phyloP scores from a whole-genome alignment of 2,797 vertebrate species.

The Gymnoscopelus microlampas region DNA sequence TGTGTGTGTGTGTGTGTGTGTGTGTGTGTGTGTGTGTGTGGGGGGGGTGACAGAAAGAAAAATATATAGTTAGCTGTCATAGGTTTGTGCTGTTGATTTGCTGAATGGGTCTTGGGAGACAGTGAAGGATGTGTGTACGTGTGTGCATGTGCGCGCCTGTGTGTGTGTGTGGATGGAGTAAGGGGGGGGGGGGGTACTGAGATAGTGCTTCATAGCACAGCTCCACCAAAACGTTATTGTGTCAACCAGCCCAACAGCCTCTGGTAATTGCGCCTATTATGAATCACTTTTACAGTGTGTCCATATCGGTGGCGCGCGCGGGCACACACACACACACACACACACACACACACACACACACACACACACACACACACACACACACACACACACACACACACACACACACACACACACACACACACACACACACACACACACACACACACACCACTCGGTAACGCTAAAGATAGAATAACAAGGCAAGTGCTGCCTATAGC shows the following conservation, averaged over 20 bases:
- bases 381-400: too few species aligned
- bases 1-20: conserved; percentile 17
- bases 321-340: not conserved
- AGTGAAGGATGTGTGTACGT: not conserved
- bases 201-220: conserved; percentile 44
- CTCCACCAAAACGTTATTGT: conserved; percentile 41
- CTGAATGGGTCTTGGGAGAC: conserved; percentile 38
- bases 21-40: not conserved
- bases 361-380: too few species aligned
- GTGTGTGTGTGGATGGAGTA: too few species aligned
- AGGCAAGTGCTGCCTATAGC: conserved; percentile 34
- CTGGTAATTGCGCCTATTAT: conserved; percentile 57
- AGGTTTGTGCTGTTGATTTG: conserved; percentile 41
- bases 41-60: not conserved
- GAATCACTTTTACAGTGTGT: conserved; percentile 45
- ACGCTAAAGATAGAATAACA: conserved; percentile 35
- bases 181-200: conserved; percentile 1
- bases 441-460: not conserved
- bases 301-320: not conserved
- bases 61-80: conserved; percentile 25
- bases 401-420: too few species aligned
- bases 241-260: conserved; percentile 47
- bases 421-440: too few species aligned
- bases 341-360: too few species aligned
- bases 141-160: too few species aligned